Evolutionary conservation across 1,140 invertebrate species (phyloP).

Genomic region (Musca domestica): DNA sequence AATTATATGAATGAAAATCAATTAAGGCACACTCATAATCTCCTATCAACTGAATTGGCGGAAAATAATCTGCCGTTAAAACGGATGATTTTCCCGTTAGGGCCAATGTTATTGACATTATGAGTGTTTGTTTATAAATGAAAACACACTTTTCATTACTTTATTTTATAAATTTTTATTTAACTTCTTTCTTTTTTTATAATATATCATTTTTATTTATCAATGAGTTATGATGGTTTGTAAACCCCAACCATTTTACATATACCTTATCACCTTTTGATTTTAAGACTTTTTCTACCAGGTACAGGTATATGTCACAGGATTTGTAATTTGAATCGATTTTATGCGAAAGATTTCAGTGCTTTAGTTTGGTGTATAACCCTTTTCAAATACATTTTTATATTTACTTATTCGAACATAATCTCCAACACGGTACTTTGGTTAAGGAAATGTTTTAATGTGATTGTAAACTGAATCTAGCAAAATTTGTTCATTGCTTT

Average conservation of each 20-base stretch:
- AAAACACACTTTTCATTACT: too few species aligned
- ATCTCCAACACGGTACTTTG: conserved; percentile 41
- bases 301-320: conserved; percentile 44
- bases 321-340: conserved; percentile 42
- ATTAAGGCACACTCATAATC: conserved; percentile 42
- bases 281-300: conserved; percentile 46
- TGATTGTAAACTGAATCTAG: conserved; percentile 29
- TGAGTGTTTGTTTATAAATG: not conserved
- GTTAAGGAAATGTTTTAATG: conserved; percentile 34
- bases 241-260: conserved; percentile 50
- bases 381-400: conserved; percentile 50
- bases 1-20: conserved; percentile 39
- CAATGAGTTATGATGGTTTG: conserved; percentile 40
- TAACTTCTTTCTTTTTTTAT: not conserved
- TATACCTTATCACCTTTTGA: conserved; percentile 39
- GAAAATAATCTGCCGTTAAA: conserved; percentile 31
- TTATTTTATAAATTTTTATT: too few species aligned
- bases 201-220: conserved; percentile 28
- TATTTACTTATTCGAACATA: conserved; percentile 48
- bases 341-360: conserved; percentile 50
- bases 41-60: conserved; percentile 27
- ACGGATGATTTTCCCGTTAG: conserved; percentile 29
- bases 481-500: conserved; percentile 40
- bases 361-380: conserved; percentile 53
- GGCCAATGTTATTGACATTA: conserved; percentile 36